Evolutionary conservation across 2,113 vertebrate species (phyloP), one percentile per base, ranked within the genome.

Genomic region (Dendropsophus ebraccatus): DNA sequence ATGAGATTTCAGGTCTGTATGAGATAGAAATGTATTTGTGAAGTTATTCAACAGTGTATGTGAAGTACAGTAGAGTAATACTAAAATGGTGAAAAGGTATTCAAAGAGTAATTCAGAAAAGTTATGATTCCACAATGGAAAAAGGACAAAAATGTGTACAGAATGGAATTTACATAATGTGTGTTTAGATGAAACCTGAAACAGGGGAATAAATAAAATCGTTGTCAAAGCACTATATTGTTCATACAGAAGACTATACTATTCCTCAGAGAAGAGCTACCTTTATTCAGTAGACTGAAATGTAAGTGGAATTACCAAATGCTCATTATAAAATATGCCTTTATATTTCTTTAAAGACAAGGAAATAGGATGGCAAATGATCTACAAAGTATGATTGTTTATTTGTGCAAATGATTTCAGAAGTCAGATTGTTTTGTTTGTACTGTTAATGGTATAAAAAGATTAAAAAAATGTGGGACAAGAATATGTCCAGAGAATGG

Each of bases 401-500:
- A 54, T 77, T 13, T 11, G 19, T 54, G 50, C 28, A 77, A 77
- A 77, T 32, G 19, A 8, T 35, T 54, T 10, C 12, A 16, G 32
- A 14, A 41, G 3, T 54, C 25, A 56, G 50, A 30, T 77, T 56
- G 30, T 77, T 77, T 77, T 65, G 60, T 30, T 54, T 9, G 8
- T 77, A 21, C 23, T 35, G 16, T 56, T 76, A 76, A 52, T 76
- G 73, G 14, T 52, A 52, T 76, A 76, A 76, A 52, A n/a, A 45
- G 1, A 14, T 50, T 28, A 16, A 7, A 25, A 75, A 50, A n/a
- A n/a, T n/a, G n/a, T 75, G 69, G 41, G 19, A 72, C 9, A 72
- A 11, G 35, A 2, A 16, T 72, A 37, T 41, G 35, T 41, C 35
- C 7, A 23, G 5, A 45, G 19, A 10, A 41, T 72, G 41, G 35